A percentile compares a stretch with the other conserved stretches of the same genome.
Conservation (phyloP, 1,140 invertebrate species). For the Saccostrea echinata region DNA sequence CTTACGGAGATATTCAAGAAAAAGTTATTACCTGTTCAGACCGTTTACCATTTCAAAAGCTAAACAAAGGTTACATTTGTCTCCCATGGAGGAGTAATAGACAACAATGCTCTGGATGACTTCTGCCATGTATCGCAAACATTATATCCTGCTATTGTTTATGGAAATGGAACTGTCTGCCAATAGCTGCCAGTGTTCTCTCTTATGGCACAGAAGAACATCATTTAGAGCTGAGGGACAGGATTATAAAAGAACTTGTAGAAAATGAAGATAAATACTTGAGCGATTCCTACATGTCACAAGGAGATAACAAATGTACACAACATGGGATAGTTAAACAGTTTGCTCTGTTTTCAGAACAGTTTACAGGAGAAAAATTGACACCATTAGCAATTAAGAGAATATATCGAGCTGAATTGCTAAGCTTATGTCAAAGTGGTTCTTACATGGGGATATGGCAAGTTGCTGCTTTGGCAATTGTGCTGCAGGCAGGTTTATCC, state of each 20-base stretch:
- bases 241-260: slow-evolving; percentile 24
- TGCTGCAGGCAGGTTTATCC: neutral
- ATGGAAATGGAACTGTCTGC: slow-evolving; percentile 46
- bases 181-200: slow-evolving; percentile 10
- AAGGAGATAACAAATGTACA: neutral
- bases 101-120: neutral
- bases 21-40: slow-evolving; percentile 1
- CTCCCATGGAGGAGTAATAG: neutral
- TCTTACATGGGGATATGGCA: neutral
- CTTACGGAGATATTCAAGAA: neutral
- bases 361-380: neutral
- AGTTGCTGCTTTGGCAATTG: neutral
- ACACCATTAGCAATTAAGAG: neutral
- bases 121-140: neutral
- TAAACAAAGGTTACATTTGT: neutral
- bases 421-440: neutral
- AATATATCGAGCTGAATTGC: neutral
- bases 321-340: neutral
- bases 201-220: slow-evolving; percentile 33
- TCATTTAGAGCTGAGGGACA: slow-evolving; percentile 32
- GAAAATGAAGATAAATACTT: slow-evolving; percentile 37
- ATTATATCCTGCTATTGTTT: neutral
- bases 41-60: neutral
- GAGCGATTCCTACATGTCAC: neutral
- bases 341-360: neutral